phyloP scores from a whole-genome alignment of 2,113 vertebrate species.

The Argyrosomus japonicus region DNA sequence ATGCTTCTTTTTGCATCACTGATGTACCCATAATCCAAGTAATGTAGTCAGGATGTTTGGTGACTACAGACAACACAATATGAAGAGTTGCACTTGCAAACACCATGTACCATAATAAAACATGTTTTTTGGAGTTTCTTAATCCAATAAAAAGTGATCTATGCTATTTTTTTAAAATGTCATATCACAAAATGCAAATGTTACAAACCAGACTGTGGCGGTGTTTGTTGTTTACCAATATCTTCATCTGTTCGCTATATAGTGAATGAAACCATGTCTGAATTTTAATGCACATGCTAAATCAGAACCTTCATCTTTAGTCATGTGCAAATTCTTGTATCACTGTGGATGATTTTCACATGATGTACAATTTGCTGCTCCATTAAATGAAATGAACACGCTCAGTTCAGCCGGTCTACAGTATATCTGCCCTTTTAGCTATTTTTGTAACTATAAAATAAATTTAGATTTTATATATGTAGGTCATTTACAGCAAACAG shows the following conservation, averaged over 20 bases:
- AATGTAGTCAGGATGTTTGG: no score
- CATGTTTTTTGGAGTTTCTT: no score
- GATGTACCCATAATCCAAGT: no score
- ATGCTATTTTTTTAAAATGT: not conserved
- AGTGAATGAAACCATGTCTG: not conserved
- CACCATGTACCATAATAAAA: no score
- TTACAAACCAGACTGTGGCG: not conserved
- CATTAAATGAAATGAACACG: not conserved
- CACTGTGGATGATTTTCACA: not conserved
- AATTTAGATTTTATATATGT: not conserved
- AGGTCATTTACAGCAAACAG: no score
- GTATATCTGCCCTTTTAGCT: not conserved
- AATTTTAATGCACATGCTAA: not conserved
- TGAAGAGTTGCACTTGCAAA: no score
- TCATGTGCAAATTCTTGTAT: conserved; percentile 14
- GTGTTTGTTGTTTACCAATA: not conserved
- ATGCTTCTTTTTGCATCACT: not conserved
- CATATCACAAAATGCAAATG: not conserved
- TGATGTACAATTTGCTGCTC: not conserved
- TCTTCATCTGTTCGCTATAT: not conserved
- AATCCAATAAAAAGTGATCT: no score
- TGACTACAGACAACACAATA: no score
- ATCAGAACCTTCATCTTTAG: not conserved
- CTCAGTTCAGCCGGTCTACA: not conserved
- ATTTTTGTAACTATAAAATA: not conserved